Evolutionary conservation across 2,888 invertebrate genomes (phyloP), one percentile per base, ranked within the genome.

Genomic region (Megastigmus dorsalis): DNA sequence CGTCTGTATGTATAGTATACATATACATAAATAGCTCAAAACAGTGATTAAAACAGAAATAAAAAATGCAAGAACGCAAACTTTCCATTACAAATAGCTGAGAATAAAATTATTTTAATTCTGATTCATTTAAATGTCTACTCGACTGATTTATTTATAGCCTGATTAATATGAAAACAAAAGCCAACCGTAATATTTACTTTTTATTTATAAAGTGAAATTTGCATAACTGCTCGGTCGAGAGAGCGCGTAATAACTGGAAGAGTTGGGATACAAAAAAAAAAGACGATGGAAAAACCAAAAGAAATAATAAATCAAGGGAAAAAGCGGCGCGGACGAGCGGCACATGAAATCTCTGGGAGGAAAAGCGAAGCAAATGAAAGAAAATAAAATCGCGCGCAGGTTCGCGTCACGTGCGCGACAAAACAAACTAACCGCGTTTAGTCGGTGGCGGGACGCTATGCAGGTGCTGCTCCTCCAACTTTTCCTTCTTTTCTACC

Each of bases 371-470:
- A 41, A 41, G 50, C 9, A 30, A n/a, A n/a, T n/a, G 30, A 43
- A 45, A 33, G 15, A 62, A 43, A 43, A 54, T 54, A 62, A 43
- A 43, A 54, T 54, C 20, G 28, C 30, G 28, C 30, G 23, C 18
- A 9, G 3, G n/a, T 2, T 20, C 52, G 38, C 57, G 33, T 59
- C 69, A 52, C 45, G 55, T 67, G 50, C 41, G 57, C 20, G 10
- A 28, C 26, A 41, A 72, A 66, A 65, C 59, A 71, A 71, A 54
- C 60, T 13, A 54, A 68, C 13, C 15, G 5, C 50, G 50, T 10
- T 52, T 52, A n/a, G 3, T 52, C 50, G n/a, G 33, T 30, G 2
- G 20, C 18, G 48, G 13, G 57, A 63, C 28, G 59, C 48, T 57
- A n/a, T n/a, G 55, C 36, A 3, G 28, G 13, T 26, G 30, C 26